These are phyloP conservation scores for Camponotus pennsylvanicus DNA, from an alignment of 1,140 invertebrate genomes.

Conservation along the genomic window DNA sequence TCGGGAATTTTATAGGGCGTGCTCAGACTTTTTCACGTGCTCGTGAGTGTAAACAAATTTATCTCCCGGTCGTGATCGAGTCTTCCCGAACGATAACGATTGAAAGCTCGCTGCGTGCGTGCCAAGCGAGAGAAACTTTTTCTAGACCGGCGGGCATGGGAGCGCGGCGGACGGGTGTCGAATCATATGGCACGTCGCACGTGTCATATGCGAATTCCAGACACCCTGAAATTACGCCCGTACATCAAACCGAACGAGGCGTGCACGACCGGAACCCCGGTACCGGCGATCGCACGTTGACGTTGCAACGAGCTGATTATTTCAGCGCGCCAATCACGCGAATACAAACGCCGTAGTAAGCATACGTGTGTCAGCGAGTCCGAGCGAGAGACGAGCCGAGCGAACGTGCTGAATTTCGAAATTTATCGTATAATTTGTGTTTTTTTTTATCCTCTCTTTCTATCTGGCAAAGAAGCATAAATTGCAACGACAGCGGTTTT, in stretches of 20 bases:
- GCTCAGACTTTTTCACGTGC: slow-evolving; percentile 12
- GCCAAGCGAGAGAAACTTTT: slow-evolving; percentile 64
- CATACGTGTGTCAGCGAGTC: slow-evolving; percentile 45
- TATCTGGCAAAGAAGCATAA: slow-evolving; percentile 11
- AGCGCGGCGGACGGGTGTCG: slow-evolving; percentile 51
- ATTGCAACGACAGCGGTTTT: background rate
- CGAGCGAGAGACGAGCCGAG: slow-evolving; percentile 15
- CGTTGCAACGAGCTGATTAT: slow-evolving; percentile 74
- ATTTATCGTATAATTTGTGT: slow-evolving; percentile 54
- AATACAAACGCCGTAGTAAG: slow-evolving; percentile 62
- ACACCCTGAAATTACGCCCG: slow-evolving; percentile 69
- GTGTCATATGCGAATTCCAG: slow-evolving; percentile 71
- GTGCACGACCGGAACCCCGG: slow-evolving; percentile 54
- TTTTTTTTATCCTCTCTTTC: slow-evolving; percentile 8
- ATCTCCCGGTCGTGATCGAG: slow-evolving; percentile 38
- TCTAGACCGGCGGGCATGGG: slow-evolving; percentile 55
- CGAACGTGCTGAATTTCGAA: slow-evolving; percentile 56
- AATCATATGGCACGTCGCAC: slow-evolving; percentile 63
- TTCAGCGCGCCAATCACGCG: slow-evolving; percentile 67
- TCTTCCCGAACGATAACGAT: slow-evolving; percentile 32
- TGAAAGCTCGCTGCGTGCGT: slow-evolving; percentile 55
- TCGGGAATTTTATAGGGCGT: slow-evolving; percentile 25
- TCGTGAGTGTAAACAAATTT: slow-evolving; percentile 52
- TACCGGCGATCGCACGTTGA: slow-evolving; percentile 63
- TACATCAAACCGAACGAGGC: slow-evolving; percentile 69